phyloP scores from a whole-genome alignment of 2,113 vertebrate species.

The Boulengeromyrus knoepffleri region DNA sequence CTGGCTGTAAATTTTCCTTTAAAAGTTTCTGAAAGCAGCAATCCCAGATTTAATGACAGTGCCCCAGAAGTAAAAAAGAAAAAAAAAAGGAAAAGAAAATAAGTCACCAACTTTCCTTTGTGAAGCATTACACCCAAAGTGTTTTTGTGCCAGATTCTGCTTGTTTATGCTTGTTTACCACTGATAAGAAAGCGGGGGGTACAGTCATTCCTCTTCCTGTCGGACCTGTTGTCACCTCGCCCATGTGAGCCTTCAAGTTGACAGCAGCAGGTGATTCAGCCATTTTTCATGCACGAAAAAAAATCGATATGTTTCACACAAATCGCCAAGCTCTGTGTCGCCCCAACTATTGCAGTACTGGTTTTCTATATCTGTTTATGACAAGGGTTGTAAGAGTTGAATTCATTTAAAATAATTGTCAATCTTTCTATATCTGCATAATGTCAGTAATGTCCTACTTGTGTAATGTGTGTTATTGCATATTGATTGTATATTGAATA shows the following conservation, averaged over 20 bases:
- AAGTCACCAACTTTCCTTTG: not conserved
- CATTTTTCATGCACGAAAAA: not conserved
- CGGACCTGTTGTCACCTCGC: not conserved
- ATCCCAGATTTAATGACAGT: slow-evolving; percentile 19
- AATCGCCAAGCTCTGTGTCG: not conserved
- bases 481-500: not conserved
- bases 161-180: not conserved
- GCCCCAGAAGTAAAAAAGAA: slow-evolving; percentile 15
- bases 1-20: slow-evolving; percentile 23
- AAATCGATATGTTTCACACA: not conserved
- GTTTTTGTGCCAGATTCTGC: not conserved
- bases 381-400: not conserved
- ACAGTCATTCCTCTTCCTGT: not conserved
- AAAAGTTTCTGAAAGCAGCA: slow-evolving; percentile 25
- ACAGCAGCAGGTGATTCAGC: not conserved
- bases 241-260: not conserved
- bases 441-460: not conserved
- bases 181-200: not conserved
- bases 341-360: not conserved
- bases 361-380: too few species aligned
- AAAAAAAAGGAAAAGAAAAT: not conserved
- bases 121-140: not conserved
- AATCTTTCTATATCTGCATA: not conserved
- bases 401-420: not conserved
- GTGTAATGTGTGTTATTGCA: not conserved